These are phyloP conservation scores for Meteorus cinctellus DNA, from an alignment of 2,888 invertebrate genomes.

Conservation along the genomic window DNA sequence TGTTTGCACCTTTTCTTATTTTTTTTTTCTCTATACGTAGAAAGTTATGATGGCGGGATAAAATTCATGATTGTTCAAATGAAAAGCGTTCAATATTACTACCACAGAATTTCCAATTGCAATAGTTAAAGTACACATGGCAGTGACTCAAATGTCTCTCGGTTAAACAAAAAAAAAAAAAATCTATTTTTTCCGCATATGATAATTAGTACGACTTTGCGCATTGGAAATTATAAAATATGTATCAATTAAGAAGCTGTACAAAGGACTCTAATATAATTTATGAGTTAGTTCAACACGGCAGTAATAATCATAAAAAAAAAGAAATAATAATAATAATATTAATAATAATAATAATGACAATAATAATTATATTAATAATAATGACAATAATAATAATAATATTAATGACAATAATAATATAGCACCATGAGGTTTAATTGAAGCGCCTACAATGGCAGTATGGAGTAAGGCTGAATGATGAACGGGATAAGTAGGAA, in stretches of 20 bases:
- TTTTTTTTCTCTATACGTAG: conserved; percentile 1
- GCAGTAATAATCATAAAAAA: conserved; percentile 45
- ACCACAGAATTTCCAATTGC: not conserved
- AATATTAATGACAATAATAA: not conserved
- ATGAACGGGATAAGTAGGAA: conserved; percentile 37
- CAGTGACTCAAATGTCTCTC: conserved; percentile 61
- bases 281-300: conserved; percentile 63
- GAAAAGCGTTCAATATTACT: not conserved
- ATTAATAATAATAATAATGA: not conserved
- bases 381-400: not conserved
- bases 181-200: conserved; percentile 37
- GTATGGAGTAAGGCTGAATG: conserved; percentile 60
- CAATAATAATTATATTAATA: not conserved
- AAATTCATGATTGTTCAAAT: not conserved
- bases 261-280: conserved; percentile 64
- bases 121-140: conserved; percentile 47
- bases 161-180: conserved; percentile 40
- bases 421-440: conserved; percentile 10
- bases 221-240: conserved; percentile 60
- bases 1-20: not conserved
- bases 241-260: conserved; percentile 69
- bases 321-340: not conserved
- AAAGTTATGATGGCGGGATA: conserved; percentile 13
- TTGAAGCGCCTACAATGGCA: not conserved
- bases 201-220: conserved; percentile 60